Conservation (phyloP, 1,140 invertebrate genomes). For the Platyura marginata region DNA sequence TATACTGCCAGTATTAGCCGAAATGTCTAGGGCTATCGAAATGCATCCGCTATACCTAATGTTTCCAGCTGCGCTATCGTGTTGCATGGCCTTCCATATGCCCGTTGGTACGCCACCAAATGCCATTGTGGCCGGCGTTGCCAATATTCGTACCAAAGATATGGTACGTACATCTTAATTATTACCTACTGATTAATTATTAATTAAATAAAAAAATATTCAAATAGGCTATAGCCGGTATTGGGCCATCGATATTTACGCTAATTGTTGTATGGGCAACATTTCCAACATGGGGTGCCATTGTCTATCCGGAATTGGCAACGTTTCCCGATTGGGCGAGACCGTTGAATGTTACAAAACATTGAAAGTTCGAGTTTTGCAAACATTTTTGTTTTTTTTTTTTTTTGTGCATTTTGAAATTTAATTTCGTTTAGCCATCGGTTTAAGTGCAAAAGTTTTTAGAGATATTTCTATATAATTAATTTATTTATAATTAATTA, state of each 20-base stretch:
- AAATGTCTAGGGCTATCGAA: conserved; percentile 46
- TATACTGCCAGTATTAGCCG: conserved; percentile 57
- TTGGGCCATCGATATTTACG: conserved; percentile 59
- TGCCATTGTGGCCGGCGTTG: conserved; percentile 74
- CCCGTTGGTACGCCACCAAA: conserved; percentile 77
- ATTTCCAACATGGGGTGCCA: conserved; percentile 43
- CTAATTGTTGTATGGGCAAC: conserved; percentile 42
- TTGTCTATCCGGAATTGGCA: conserved; percentile 27
- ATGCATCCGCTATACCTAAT: conserved; percentile 76
- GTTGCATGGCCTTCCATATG: conserved; percentile 52
- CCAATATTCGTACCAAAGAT: conserved; percentile 53
- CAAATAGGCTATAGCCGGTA: conserved; percentile 53
- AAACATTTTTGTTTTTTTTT: too few relatives aligned
- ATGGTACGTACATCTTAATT: conserved; percentile 43
- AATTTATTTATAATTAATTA: neutral
- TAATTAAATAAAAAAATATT: too few relatives aligned
- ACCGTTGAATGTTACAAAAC: neutral
- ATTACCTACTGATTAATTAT: too few relatives aligned
- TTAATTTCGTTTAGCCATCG: neutral
- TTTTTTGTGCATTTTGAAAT: neutral
- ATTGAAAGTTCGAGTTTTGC: neutral
- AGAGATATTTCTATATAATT: neutral
- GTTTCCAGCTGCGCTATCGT: conserved; percentile 60
- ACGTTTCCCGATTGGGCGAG: conserved; percentile 23
- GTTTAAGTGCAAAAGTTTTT: neutral